Conservation (phyloP, 2,888 invertebrate genomes). For the Falcaria lacertinaria region DNA sequence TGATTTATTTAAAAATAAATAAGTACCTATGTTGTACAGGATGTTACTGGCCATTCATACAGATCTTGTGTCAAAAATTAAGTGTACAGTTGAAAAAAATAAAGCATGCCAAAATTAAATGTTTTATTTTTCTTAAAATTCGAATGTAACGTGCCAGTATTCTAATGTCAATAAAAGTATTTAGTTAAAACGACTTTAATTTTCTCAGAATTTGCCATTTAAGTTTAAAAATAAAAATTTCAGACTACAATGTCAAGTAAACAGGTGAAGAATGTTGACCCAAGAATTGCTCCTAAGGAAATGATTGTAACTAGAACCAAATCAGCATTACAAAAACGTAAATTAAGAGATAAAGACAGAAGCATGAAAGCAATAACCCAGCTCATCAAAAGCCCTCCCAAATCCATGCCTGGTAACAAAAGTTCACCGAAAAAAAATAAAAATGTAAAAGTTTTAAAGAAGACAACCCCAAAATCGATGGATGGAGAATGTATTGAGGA, state of each 20-base stretch:
- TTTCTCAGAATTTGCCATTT: conserved; percentile 3
- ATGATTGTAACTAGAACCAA: conserved; percentile 43
- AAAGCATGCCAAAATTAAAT: too few relatives aligned
- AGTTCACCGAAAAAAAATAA: conserved; percentile 14
- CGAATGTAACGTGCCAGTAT: too few relatives aligned
- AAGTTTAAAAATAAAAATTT: conserved; percentile 4
- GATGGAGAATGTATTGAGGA: conserved; percentile 6
- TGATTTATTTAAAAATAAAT: too few relatives aligned
- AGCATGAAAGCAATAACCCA: conserved; percentile 19
- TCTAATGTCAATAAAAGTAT: too few relatives aligned
- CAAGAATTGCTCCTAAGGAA: conserved; percentile 27
- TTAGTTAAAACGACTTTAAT: too few relatives aligned
- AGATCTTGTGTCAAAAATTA: too few relatives aligned
- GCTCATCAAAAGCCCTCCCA: conserved; percentile 18
- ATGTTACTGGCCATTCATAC: too few relatives aligned
- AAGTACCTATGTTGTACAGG: too few relatives aligned
- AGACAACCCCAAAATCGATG: background rate
- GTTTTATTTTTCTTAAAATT: too few relatives aligned
- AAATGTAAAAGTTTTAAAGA: conserved; percentile 9
- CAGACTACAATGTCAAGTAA: conserved; percentile 21
- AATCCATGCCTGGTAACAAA: conserved; percentile 10
- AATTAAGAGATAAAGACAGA: conserved; percentile 21
- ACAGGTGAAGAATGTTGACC: conserved; percentile 7
- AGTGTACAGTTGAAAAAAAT: too few relatives aligned
- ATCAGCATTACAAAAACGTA: conserved; percentile 33